A percentile compares a stretch with the other conserved stretches of the same genome.
These are phyloP conservation scores for Cranoglanis bouderius DNA, from an alignment of 2,113 vertebrate genomes.

Conservation along the genomic window DNA sequence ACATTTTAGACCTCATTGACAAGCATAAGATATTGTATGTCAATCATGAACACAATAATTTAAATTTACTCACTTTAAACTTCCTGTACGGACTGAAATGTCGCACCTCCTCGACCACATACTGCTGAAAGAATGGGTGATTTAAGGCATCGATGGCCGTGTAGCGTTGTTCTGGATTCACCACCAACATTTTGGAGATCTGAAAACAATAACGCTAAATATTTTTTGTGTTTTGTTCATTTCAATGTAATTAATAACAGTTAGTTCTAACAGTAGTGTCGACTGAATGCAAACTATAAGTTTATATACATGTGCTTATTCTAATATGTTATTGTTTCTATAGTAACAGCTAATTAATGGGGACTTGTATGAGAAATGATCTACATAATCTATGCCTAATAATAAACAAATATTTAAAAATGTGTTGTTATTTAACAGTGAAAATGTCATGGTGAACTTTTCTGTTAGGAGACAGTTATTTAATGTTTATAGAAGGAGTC, in stretches of 20 bases:
- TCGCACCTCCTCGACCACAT: slow-evolving; percentile 87
- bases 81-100: slow-evolving; percentile 90
- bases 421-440: not conserved
- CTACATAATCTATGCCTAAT: not conserved
- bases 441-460: not conserved
- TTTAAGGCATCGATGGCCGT: slow-evolving; percentile 82
- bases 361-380: not conserved
- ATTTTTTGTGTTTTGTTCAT: not conserved
- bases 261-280: not conserved
- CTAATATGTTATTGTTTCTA: not conserved
- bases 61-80: slow-evolving; percentile 85
- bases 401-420: not conserved
- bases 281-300: not conserved
- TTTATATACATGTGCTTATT: not conserved
- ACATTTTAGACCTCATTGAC: too few species aligned
- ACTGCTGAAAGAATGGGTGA: slow-evolving; percentile 97
- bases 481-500: not conserved
- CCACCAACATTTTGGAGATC: slow-evolving; percentile 91
- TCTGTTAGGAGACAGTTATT: not conserved
- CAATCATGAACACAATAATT: not conserved
- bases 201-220: slow-evolving; percentile 51
- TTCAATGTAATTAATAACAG: not conserved
- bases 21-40: too few species aligned
- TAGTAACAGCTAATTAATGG: not conserved
- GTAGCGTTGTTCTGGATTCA: slow-evolving; percentile 81